Base-by-base conservation (phyloP, 2,113 vertebrate species). In the Protobothrops mucrosquamatus region DNA sequence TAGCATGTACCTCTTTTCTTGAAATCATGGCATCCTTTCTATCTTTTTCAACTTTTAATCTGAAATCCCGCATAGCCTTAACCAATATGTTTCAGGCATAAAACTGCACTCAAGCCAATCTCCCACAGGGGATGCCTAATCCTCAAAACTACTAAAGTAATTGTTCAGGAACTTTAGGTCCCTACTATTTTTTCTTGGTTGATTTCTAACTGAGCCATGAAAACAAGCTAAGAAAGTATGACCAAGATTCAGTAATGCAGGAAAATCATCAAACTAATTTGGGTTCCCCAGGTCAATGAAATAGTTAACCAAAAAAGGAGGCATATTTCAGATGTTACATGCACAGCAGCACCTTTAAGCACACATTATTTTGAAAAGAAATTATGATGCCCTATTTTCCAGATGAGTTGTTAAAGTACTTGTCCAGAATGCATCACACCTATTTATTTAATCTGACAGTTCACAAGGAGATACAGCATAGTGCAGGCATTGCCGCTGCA, bases 221-320 rank as follows among this genome's bases (percentile, higher is more conserved):
- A 94, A 43, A 95, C 93, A 93, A 59, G 34, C 93, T 15, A 39
- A 92, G 90, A 95, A 97, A 94, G 22, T 81, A 48, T 95, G 95
- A 96, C 95, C 94, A 95, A 96, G 91, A 95, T 95, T 92, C 46
- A 91, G 55, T 10, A 94, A 85, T 92, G 89, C 74, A 94, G 95
- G 85, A 94, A 93, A 52, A 95, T 43, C 34, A 9, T 93, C 95
- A 94, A 92, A 92, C 93, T 57, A 95, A 94, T 23, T 8, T 61
- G 92, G 88, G 91, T 92, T 51, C 89, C 94, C 61, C 15, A 95
- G 91, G n/a, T 85, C 94, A 95, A 93, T 85, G 26, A 96, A 96
- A 95, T 23, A 89, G 91, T 95, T 96, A 95, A 94, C 93, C 43
- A 46, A 56, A 94, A 61, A 89, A n/a, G 18, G 94, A 96, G 81